Evolutionary conservation across 2,113 vertebrate species (phyloP).

Genomic region (Pantherophis guttatus): DNA sequence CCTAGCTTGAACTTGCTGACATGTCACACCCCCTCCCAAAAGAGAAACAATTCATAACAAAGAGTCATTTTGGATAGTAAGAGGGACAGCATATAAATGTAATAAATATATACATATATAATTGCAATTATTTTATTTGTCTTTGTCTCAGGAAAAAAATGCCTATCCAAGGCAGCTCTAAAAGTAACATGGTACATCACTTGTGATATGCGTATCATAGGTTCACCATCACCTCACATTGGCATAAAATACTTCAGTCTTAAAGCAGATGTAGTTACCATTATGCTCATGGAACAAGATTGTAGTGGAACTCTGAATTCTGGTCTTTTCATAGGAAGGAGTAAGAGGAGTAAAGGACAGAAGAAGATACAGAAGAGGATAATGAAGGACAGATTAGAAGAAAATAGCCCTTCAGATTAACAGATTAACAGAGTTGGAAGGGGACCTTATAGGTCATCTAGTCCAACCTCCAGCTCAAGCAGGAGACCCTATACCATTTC

Average conservation of each 20-base stretch:
- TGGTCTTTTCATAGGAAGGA: not conserved
- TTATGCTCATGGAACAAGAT: not conserved
- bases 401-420: not conserved
- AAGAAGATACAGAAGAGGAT: not conserved
- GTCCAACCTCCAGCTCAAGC: too few species aligned
- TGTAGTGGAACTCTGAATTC: not conserved
- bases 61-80: not conserved
- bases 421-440: too few species aligned
- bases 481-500: too few species aligned
- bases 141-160: not conserved
- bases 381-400: not conserved
- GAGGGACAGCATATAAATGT: not conserved
- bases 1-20: not conserved
- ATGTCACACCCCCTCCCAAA: not conserved
- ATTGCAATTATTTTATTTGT: not conserved
- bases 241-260: not conserved
- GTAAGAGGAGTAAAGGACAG: not conserved
- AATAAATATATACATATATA: not conserved
- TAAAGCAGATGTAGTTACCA: not conserved
- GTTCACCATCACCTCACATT: not conserved
- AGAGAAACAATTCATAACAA: not conserved
- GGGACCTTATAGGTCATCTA: too few species aligned
- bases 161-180: not conserved
- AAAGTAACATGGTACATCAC: not conserved
- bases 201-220: not conserved